A percentile compares a stretch with the other conserved stretches of the same genome.
Evolutionary conservation across 1,140 invertebrate species (phyloP).

Genomic region (Asobara japonica): DNA sequence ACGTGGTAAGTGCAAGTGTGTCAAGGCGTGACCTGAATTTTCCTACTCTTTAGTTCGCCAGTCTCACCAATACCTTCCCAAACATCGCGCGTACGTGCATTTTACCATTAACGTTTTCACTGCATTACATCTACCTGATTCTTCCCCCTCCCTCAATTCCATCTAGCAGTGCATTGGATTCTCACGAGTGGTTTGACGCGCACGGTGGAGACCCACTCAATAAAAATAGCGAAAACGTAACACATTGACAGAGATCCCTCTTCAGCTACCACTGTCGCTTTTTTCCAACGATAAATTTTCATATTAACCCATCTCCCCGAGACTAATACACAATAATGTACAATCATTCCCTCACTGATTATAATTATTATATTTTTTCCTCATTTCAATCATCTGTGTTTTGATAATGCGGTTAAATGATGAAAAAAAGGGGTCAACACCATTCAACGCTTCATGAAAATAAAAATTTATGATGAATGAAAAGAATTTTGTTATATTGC

Average conservation of each 20-base stretch:
- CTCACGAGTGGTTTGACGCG: neutral
- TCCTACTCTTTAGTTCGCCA: slow-evolving; percentile 52
- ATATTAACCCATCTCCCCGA: slow-evolving; percentile 1
- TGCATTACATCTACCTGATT: slow-evolving; percentile 4
- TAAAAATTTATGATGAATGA: no score
- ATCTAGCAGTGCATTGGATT: neutral
- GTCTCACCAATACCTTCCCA: slow-evolving; percentile 5
- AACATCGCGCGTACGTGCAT: slow-evolving; percentile 31
- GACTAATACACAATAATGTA: slow-evolving; percentile 18
- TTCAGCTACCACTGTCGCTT: slow-evolving; percentile 21
- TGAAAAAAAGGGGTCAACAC: no score
- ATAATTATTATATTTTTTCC: neutral
- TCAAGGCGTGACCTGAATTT: slow-evolving; percentile 69
- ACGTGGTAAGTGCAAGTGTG: slow-evolving; percentile 67
- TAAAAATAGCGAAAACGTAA: slow-evolving; percentile 50
- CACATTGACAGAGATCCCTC: slow-evolving; percentile 37
- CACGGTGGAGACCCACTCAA: neutral
- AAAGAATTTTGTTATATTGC: no score
- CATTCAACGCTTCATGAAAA: no score
- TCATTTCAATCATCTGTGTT: no score
- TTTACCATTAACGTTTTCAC: slow-evolving; percentile 14
- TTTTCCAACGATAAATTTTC: slow-evolving; percentile 20
- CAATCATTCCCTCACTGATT: neutral
- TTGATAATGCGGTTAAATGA: no score
- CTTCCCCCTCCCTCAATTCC: neutral